These are phyloP conservation scores for Teleogryllus occipitalis DNA, from an alignment of 1,140 invertebrate species.

Conservation along the genomic window DNA sequence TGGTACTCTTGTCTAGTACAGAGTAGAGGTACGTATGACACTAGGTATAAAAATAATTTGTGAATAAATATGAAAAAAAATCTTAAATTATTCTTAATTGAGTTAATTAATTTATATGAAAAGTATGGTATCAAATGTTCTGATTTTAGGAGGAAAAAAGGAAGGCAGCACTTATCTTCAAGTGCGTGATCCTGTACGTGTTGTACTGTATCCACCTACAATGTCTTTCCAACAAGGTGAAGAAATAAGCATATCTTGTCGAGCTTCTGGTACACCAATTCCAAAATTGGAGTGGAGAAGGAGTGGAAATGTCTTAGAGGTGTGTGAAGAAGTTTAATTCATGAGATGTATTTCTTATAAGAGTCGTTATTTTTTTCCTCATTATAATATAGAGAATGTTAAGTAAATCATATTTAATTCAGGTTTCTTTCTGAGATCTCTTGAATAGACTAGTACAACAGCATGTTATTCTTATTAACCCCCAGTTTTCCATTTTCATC, in stretches of 20 bases:
- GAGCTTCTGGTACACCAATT: constrained; percentile 18
- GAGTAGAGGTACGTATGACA: constrained; percentile 36
- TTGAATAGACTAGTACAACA: too few species aligned
- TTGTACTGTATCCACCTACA: neutral
- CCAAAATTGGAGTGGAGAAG: constrained; percentile 22
- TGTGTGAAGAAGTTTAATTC: too few species aligned
- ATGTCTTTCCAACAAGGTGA: constrained; percentile 15
- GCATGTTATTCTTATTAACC: too few species aligned
- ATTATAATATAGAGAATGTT: too few species aligned
- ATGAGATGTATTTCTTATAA: too few species aligned
- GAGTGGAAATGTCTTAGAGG: constrained; percentile 16
- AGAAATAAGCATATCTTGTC: constrained; percentile 17
- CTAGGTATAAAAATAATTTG: neutral
- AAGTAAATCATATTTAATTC: too few species aligned
- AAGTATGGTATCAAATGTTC: neutral
- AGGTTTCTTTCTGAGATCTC: too few species aligned
- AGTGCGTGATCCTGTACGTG: constrained; percentile 12
- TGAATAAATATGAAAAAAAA: neutral
- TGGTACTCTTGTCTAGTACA: constrained; percentile 42
- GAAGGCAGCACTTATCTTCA: neutral
- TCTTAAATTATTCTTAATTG: neutral
- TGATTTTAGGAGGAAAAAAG: constrained; percentile 10
- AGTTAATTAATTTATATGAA: neutral
- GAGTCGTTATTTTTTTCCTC: too few species aligned
- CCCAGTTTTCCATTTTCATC: too few species aligned